These are phyloP conservation scores for Fregata magnificens DNA, from an alignment of 2,113 vertebrate genomes.

Conservation along the genomic window DNA sequence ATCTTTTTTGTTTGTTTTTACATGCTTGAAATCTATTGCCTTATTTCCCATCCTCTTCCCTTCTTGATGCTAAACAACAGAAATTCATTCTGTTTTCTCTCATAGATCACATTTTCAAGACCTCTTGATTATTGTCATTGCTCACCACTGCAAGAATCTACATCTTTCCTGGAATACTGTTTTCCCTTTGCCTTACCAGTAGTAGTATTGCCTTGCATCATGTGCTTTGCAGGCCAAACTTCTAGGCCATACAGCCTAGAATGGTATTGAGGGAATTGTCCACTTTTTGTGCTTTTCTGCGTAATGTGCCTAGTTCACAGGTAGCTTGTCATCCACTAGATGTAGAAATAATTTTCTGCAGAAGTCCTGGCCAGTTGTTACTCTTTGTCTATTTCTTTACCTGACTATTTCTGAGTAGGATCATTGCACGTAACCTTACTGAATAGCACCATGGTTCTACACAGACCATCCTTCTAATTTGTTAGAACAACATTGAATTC, in stretches of 20 bases:
- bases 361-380: not conserved
- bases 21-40: constrained; percentile 2
- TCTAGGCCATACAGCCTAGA: not conserved
- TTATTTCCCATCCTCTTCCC: not conserved
- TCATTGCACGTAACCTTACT: not conserved
- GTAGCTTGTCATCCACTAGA: not conserved
- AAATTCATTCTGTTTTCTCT: not conserved
- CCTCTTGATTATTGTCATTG: not conserved
- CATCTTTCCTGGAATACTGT: not conserved
- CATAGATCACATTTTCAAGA: constrained; percentile 12
- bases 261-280: not conserved
- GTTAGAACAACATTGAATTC: not conserved
- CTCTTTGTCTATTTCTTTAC: not conserved
- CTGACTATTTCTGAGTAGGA: not conserved
- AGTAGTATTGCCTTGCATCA: not conserved
- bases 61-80: not conserved
- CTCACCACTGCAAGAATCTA: not conserved
- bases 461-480: not conserved
- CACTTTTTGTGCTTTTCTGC: not conserved
- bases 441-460: not conserved
- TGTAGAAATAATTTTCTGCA: not conserved
- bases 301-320: not conserved
- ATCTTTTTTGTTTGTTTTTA: constrained; percentile 5
- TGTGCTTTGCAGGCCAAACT: not conserved
- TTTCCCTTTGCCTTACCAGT: not conserved